Conservation (phyloP, 1,140 invertebrate genomes). For the Monochamus saltuarius region DNA sequence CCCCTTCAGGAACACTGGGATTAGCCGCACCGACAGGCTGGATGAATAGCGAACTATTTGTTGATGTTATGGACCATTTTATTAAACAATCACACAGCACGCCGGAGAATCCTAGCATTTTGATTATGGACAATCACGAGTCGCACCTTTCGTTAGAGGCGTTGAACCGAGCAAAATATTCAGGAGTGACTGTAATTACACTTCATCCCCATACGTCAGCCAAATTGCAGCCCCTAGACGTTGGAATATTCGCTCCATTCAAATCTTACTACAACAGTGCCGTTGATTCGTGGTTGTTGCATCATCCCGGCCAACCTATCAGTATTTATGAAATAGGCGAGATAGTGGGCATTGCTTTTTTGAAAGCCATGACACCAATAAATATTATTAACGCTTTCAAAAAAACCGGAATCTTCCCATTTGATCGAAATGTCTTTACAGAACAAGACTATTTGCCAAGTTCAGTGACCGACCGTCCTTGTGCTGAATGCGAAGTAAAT, state of each 20-base stretch:
- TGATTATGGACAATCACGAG: constrained; percentile 54
- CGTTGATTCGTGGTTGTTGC: constrained; percentile 39
- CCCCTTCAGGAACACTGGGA: constrained; percentile 48
- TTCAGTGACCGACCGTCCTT: no score
- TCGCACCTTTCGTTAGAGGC: constrained; percentile 43
- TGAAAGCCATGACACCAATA: not conserved
- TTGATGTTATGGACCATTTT: no score
- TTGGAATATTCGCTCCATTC: constrained; percentile 48
- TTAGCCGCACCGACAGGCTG: constrained; percentile 19
- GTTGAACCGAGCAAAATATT: constrained; percentile 38
- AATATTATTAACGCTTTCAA: no score
- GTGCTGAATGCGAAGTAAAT: no score
- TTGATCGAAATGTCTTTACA: no score
- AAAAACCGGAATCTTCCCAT: no score
- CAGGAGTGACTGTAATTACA: constrained; percentile 45
- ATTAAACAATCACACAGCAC: constrained; percentile 45
- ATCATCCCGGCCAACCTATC: constrained; percentile 20
- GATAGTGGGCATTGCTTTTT: no score
- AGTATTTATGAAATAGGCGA: no score
- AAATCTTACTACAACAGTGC: constrained; percentile 46
- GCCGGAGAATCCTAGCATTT: constrained; percentile 45
- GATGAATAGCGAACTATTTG: constrained; percentile 24
- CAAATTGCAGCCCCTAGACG: constrained; percentile 50
- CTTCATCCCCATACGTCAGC: constrained; percentile 53
- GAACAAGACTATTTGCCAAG: no score